Conservation (phyloP, 2,113 vertebrate species). For the Strix aluco region DNA sequence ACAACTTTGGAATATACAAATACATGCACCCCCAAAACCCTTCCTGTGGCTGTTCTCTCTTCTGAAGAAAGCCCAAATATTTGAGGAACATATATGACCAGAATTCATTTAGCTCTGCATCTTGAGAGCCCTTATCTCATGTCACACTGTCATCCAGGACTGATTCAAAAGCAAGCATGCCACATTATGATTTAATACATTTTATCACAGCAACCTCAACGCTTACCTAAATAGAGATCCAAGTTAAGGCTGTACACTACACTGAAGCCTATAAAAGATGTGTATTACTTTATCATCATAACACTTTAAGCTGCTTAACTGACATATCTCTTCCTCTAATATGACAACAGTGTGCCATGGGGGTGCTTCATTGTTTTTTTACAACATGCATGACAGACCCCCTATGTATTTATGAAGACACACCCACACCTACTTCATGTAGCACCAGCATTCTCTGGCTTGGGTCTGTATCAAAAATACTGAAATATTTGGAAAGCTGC, state of each 20-base stretch:
- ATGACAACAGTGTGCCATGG: neutral
- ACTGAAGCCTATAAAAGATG: neutral
- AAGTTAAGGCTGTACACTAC: neutral
- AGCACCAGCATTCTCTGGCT: neutral
- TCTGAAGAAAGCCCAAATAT: neutral
- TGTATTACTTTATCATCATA: neutral
- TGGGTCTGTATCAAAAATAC: accelerated
- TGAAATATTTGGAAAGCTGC: neutral
- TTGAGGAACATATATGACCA: neutral
- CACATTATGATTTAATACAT: neutral
- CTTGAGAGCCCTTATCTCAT: neutral
- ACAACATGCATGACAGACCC: accelerated
- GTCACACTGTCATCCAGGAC: neutral
- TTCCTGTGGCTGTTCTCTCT: neutral
- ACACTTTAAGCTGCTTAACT: neutral
- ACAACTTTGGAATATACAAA: neutral
- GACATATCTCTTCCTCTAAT: neutral
- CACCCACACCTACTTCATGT: neutral
- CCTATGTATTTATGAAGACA: neutral
- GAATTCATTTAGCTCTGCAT: neutral
- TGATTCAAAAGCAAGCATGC: neutral
- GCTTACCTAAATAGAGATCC: accelerated
- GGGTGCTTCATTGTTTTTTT: neutral
- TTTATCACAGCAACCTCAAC: neutral
- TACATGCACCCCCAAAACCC: accelerated